These are phyloP conservation scores for Crotalus tigris DNA, from an alignment of 2,113 vertebrate genomes.

Conservation along the genomic window DNA sequence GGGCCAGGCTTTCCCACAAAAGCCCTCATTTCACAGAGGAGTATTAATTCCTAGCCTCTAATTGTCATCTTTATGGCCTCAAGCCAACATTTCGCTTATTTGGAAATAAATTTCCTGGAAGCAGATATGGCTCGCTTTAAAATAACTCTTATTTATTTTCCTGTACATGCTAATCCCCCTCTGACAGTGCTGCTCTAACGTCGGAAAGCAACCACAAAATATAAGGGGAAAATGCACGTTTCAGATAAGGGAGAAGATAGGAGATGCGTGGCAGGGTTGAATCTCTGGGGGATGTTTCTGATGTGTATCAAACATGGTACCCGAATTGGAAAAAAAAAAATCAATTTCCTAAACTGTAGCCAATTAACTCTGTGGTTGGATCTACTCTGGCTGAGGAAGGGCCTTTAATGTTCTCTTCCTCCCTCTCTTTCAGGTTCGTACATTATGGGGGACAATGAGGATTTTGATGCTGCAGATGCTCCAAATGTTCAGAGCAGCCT, in stretches of 20 bases:
- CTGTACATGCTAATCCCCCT: not conserved
- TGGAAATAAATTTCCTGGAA: not conserved
- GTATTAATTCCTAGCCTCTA: not conserved
- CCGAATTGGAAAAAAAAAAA: too few relatives aligned
- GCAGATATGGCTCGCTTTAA: not conserved
- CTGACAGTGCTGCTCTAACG: not conserved
- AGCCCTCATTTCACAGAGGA: not conserved
- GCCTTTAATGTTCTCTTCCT: not conserved
- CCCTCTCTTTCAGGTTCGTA: constrained; percentile 29
- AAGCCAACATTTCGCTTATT: not conserved
- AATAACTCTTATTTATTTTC: not conserved
- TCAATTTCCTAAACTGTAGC: not conserved
- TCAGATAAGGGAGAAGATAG: not conserved
- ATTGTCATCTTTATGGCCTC: not conserved
- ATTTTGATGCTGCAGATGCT: not conserved
- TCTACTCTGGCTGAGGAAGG: not conserved
- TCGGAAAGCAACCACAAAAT: not conserved
- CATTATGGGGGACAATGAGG: constrained; percentile 41
- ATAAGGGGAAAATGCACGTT: not conserved
- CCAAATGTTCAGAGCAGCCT: not conserved
- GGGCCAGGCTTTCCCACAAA: not conserved
- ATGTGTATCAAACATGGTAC: not conserved
- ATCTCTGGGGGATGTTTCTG: not conserved
- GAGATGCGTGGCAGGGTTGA: not conserved
- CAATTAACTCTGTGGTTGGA: not conserved